Conservation (phyloP, 2,888 invertebrate genomes). For the Branchellion lobata region DNA sequence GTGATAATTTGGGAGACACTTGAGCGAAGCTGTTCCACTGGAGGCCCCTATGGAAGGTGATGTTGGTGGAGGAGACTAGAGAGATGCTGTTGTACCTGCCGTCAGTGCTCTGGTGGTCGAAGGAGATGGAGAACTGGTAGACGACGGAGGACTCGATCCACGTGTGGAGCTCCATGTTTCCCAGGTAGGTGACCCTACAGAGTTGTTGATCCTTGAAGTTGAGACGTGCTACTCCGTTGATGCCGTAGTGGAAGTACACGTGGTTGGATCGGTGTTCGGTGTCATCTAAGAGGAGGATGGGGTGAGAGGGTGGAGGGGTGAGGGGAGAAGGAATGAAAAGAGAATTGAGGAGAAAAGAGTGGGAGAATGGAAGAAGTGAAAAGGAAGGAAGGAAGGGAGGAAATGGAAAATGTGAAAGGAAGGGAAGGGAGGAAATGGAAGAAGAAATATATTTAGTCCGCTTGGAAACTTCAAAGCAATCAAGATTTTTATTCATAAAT, state of each 20-base stretch:
- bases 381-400: no score
- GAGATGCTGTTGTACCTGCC: neutral
- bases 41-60: neutral
- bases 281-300: neutral
- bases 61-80: slow-evolving; percentile 57
- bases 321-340: no score
- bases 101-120: neutral
- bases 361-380: no score
- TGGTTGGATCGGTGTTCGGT: neutral
- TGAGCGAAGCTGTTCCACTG: neutral
- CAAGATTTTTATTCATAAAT: no score
- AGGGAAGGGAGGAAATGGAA: no score
- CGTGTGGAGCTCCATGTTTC: neutral
- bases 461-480: neutral
- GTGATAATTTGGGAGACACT: neutral
- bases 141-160: neutral
- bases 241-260: slow-evolving; percentile 10
- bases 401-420: no score
- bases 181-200: neutral
- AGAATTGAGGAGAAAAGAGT: no score
- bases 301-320: neutral
- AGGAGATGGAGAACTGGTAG: neutral
- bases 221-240: neutral
- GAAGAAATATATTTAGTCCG: no score
- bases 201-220: neutral